Conservation (phyloP, 2,888 invertebrate genomes). For the Aspidiotus rigidus region DNA sequence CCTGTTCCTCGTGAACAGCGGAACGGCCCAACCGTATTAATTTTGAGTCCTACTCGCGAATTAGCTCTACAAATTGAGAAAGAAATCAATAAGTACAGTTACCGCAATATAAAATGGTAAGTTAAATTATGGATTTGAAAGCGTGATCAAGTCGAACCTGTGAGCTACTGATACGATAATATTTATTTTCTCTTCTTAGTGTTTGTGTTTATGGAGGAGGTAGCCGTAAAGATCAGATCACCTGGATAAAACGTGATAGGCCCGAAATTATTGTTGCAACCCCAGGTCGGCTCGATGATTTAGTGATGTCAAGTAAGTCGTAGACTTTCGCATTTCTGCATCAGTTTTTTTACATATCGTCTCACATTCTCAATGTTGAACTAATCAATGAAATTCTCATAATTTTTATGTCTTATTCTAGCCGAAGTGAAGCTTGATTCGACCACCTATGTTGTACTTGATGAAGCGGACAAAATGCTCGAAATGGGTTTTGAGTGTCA, state of each 20-base stretch:
- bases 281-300: constrained; percentile 84
- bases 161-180: background rate
- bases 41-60: constrained; percentile 88
- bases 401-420: background rate
- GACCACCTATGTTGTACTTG: constrained; percentile 80
- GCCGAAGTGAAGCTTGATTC: constrained; percentile 11
- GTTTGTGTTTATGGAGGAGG: constrained; percentile 91
- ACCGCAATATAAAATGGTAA: constrained; percentile 58
- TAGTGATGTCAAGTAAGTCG: constrained; percentile 42
- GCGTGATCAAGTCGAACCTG: too few relatives aligned
- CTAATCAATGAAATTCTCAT: background rate
- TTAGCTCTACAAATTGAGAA: constrained; percentile 85
- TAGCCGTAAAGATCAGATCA: constrained; percentile 67
- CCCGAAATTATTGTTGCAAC: constrained; percentile 93
- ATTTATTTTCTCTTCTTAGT: constrained; percentile 9
- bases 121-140: constrained; percentile 47
- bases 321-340: too few relatives aligned
- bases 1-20: constrained; percentile 59
- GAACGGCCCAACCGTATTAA: constrained; percentile 72
- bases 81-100: constrained; percentile 81
- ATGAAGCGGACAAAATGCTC: constrained; percentile 84
- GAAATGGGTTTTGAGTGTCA: constrained; percentile 82
- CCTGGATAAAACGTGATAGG: constrained; percentile 56
- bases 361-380: constrained; percentile 35
- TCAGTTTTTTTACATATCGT: background rate